A percentile compares a stretch with the other conserved stretches of the same genome.
phyloP scores from a whole-genome alignment of 2,113 vertebrate species.

The Serinus canaria region DNA sequence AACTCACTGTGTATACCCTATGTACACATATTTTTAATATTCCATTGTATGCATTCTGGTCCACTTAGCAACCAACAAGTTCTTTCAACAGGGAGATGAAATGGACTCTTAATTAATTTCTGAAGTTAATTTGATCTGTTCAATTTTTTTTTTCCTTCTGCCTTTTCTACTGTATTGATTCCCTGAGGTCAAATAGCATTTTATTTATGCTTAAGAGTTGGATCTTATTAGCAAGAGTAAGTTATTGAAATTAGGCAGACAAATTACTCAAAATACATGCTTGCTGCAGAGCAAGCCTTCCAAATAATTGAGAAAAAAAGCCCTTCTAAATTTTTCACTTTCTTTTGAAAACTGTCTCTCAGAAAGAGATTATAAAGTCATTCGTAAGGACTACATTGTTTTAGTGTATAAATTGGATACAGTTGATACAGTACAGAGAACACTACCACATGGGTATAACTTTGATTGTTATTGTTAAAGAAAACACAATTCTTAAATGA shows the following conservation, averaged over 20 bases:
- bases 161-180: background rate
- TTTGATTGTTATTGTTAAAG: background rate
- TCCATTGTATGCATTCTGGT: background rate
- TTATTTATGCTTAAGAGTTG: background rate
- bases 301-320: background rate
- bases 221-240: background rate
- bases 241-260: background rate
- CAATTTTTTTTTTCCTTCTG: background rate
- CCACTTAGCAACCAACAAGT: background rate
- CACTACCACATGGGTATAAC: background rate
- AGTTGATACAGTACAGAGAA: background rate
- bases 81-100: background rate
- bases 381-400: background rate
- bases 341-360: background rate
- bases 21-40: background rate
- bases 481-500: background rate
- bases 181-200: background rate
- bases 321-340: background rate
- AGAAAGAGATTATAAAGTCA: background rate
- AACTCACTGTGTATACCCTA: fast-evolving
- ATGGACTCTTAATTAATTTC: background rate
- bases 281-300: background rate
- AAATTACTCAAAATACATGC: background rate
- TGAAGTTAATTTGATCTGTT: background rate
- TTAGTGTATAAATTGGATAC: background rate